Base-by-base conservation (phyloP, 2,113 vertebrate species). In the Globicephala melas region DNA sequence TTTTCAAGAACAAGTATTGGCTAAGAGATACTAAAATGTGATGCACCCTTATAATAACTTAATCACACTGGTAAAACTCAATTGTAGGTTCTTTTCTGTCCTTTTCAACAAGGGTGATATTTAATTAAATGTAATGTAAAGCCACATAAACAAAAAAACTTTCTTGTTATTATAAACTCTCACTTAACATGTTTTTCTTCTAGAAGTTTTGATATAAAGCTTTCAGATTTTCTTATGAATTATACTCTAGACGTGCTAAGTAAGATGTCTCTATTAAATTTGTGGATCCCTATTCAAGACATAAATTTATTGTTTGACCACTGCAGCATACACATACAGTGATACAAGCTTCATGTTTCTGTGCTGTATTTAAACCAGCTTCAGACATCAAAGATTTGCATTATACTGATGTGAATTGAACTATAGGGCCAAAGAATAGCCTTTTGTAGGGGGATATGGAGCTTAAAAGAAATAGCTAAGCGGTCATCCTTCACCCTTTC, bases 381-480 rank as follows among this genome's bases (percentile, higher is more conserved):
- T 89, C 60, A 79, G 36, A 95, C 82, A 89, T 92, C 92, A 95
- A 81, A 96, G 88, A 89, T 93, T 70, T 23, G 50, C 68, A 96
- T 97, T 97, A 93, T 93, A 60, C 65, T 97, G 31, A 80, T 65
- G 74, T 92, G 86, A 96, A 71, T 28, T 92, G 86, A 96, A 80
- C 74, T 83, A 38, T 12, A 31, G 53, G 70, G 63, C 28, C 70
- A 28, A 95, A 95, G 89, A 97, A 97, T 68, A 93, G 74, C 23
- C 60, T 89, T 97, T 95, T 94, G 93, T 95, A 63, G 67, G 20
- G 26, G 62, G 28, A 84, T 88, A 89, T 21, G 11, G 55, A 94
- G 53, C 84, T 96, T 87, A 77, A 90, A 96, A 94, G 90, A 92
- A 92, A 95, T 38, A 85, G 91, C 47, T 92, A 68, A 93, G 70